Base-by-base conservation (phyloP, 2,113 vertebrate genomes). In the Scortum barcoo region DNA sequence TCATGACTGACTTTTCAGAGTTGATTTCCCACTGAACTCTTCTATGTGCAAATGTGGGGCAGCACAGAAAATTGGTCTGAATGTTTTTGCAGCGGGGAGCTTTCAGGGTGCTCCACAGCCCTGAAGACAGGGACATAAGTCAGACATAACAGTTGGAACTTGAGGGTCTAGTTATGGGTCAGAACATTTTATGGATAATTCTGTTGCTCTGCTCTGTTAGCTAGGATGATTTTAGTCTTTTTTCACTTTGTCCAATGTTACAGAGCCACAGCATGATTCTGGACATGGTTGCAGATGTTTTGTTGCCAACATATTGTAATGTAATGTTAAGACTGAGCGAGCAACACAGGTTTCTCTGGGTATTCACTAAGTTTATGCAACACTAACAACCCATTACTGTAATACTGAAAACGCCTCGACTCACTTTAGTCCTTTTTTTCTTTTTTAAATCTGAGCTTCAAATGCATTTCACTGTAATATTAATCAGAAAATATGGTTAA, bases 11-110 rank as follows among this genome's bases (percentile, higher is more conserved):
- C 19, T 50, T 2, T 68, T 50, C 10, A 48, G 33, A 33, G 44
- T 3, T 48, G 44, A 50, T 67, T 69, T 69, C 22, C 46, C 46
- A 33, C 46, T 14, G 5, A 69, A 69, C 66, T 30, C 65, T 51
- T 51, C 66, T 51, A 36, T 51, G 28, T 69, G 28, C 28, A 48
- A 67, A 46, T 44, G 46, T 24, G 28, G 19, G 63, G 24, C 63
- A 69, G 46, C 46, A 36, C 19, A 22, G 46, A 22, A 22, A 51
- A 69, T 19, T 48, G 42, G 44, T 51, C 36, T 69, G 46, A 36
- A 51, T 51, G 10, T 33, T 36, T n/a, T 69, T 13, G 14, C 19
- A 22, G 7, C 2, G 11, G 10, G 11, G 44, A 46, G 40, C 62
- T 44, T 22, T 26, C 62, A 65, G 17, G 13, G 66, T 13, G 6